phyloP scores from a whole-genome alignment of 2,888 invertebrate genomes.

The Rhagium mordax region DNA sequence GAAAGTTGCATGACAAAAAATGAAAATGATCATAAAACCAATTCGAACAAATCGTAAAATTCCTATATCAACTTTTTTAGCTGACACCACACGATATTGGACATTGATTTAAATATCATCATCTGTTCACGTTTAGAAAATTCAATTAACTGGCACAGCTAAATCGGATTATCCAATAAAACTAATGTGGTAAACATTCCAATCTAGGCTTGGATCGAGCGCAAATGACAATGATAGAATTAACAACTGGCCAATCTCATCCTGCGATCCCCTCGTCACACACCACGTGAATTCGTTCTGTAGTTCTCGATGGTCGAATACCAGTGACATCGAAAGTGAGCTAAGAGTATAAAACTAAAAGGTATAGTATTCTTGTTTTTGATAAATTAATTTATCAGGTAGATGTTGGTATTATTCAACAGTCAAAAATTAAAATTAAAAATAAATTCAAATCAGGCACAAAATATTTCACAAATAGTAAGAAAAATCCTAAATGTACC shows the following conservation, averaged over 20 bases:
- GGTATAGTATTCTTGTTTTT: too few relatives aligned
- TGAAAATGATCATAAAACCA: too few relatives aligned
- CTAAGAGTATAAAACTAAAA: not conserved
- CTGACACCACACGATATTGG: not conserved
- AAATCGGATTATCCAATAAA: constrained; percentile 48
- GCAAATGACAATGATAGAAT: constrained; percentile 40
- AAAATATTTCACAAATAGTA: too few relatives aligned
- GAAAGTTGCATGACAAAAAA: too few relatives aligned
- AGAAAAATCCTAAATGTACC: too few relatives aligned
- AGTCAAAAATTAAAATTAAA: too few relatives aligned
- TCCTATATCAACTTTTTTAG: not conserved
- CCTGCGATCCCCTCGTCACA: constrained; percentile 34
- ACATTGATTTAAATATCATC: constrained; percentile 17
- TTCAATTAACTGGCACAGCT: constrained; percentile 22
- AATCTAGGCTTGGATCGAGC: constrained; percentile 30
- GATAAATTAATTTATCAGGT: too few relatives aligned
- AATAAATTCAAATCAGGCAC: too few relatives aligned
- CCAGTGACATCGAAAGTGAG: not conserved
- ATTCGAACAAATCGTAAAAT: not conserved
- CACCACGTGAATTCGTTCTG: constrained; percentile 33
- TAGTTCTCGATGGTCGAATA: not conserved
- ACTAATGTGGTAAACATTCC: constrained; percentile 40
- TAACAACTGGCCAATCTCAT: constrained; percentile 43
- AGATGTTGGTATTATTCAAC: too few relatives aligned
- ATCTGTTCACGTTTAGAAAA: constrained; percentile 16